Evolutionary conservation across 2,888 invertebrate species (phyloP), one percentile per base, ranked within the genome.

Genomic region (Stegophylla sp.): DNA sequence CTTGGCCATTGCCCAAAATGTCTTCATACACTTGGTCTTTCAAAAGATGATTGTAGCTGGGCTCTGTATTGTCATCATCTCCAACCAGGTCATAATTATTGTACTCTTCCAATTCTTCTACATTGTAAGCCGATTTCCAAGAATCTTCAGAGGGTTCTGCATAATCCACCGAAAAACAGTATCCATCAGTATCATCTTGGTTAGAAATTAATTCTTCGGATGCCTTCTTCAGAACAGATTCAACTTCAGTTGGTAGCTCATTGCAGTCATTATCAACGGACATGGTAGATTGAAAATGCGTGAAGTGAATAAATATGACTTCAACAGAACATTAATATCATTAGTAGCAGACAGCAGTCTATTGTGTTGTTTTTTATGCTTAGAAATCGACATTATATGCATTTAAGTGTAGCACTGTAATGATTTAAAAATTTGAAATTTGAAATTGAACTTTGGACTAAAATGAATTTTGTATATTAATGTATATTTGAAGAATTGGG

Each of bases 1-100:
- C 77, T 13, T 23, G 48, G 4, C 77, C 45, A 17, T 77, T 48
- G 1, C 69, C 69, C 10, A 48, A 48, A 10, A 77, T 23, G 20
- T 77, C 77, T 64, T 64, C 9, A 0, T 77, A 20, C 4, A 69
- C 59, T 3, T 5, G 17, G 5, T 5, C 1, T 1, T 20, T 59
- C 20, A 69, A 48, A 10, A 75, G 48, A 12, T 69, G n/a, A 4
- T 4, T 28, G n/a, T 69, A 77, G n/a, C 56, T 5, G 15, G 69
- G 48, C 1, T 59, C 5, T 17, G 43, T 26, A 0, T 77, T 45
- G 1, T 17, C 48, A 34, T 77, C 77, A 0, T 77, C 77, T 20
- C 69, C 77, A 3, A 77, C 4, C 59, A 77, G 23, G 34, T 69
- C 51, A 4, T 48, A 77, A 17, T 77, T 77, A n/a, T 34, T 20